A percentile compares a stretch with the other conserved stretches of the same genome.
Evolutionary conservation across 1,140 invertebrate species (phyloP).

Genomic region (Lasioglossum baleicum): DNA sequence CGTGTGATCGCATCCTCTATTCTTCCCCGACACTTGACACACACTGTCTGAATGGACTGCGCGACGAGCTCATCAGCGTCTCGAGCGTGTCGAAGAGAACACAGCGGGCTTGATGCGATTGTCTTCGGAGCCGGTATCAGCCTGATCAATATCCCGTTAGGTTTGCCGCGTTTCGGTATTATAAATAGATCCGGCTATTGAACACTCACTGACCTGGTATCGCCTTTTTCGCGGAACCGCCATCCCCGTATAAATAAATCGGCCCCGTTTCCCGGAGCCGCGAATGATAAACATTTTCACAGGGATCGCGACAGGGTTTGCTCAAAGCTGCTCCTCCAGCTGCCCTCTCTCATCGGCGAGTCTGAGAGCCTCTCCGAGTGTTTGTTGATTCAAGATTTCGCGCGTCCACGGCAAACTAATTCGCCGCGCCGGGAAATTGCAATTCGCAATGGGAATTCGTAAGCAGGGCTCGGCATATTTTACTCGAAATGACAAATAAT

Average conservation of each 20-base stretch:
- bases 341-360: neutral
- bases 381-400: neutral
- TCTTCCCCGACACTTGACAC: too few relatives aligned
- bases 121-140: neutral
- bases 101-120: neutral
- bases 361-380: neutral
- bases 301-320: neutral
- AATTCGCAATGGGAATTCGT: too few relatives aligned
- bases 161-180: neutral
- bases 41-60: too few relatives aligned
- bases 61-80: neutral
- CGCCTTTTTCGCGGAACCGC: neutral
- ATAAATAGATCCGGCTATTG: neutral
- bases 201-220: neutral
- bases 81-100: neutral
- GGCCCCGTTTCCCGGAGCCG: neutral
- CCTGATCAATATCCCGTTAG: neutral
- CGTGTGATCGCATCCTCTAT: too few relatives aligned
- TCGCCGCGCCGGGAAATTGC: too few relatives aligned
- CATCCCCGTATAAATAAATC: neutral
- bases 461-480: too few relatives aligned
- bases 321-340: neutral
- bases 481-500: too few relatives aligned
- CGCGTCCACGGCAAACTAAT: too few relatives aligned
- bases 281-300: neutral